These are phyloP conservation scores for Morone chrysops DNA, from an alignment of 2,113 vertebrate genomes.

Conservation along the genomic window DNA sequence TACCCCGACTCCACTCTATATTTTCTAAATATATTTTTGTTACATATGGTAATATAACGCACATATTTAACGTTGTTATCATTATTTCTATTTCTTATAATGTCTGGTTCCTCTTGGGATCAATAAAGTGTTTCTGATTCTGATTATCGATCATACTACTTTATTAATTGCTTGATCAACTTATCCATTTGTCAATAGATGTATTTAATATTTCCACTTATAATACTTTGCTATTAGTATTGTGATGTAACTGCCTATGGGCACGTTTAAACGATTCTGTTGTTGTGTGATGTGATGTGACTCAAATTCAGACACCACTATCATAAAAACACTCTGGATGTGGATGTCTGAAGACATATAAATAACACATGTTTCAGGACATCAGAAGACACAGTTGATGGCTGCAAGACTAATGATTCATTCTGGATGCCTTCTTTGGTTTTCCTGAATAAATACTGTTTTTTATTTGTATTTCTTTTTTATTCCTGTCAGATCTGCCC, in stretches of 20 bases:
- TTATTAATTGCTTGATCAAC: too few species aligned
- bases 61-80: too few species aligned
- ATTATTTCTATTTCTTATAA: too few species aligned
- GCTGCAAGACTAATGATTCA: constrained; percentile 8
- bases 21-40: too few species aligned
- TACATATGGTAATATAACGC: too few species aligned
- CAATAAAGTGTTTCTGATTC: too few species aligned
- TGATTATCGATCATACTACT: too few species aligned
- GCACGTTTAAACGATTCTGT: not conserved
- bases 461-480: not conserved
- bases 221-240: too few species aligned
- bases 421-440: not conserved
- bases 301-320: not conserved
- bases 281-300: not conserved
- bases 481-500: constrained; percentile 42
- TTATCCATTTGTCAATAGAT: too few species aligned
- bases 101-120: too few species aligned
- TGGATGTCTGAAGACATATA: not conserved
- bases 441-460: constrained; percentile 31
- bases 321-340: not conserved
- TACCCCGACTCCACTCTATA: too few species aligned
- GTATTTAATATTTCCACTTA: too few species aligned
- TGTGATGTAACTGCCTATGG: not conserved
- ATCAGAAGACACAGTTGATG: constrained; percentile 25
- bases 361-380: constrained; percentile 6